These are phyloP conservation scores for Pterocles gutturalis DNA, from an alignment of 2,113 vertebrate genomes.

Conservation along the genomic window DNA sequence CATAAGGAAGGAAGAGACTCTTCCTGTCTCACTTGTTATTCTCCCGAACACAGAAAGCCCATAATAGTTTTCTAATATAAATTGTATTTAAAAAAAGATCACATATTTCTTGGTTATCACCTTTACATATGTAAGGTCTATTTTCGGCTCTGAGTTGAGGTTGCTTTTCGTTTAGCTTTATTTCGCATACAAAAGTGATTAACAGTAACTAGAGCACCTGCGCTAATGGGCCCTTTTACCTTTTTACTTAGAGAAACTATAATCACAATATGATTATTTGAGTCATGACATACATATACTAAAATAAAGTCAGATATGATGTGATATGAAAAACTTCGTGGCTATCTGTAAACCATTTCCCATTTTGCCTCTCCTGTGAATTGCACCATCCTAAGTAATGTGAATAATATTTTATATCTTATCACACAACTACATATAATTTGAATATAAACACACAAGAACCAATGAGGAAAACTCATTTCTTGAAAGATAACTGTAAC, in stretches of 20 bases:
- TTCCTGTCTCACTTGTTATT: background rate
- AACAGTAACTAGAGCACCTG: background rate
- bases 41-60: rapidly evolving
- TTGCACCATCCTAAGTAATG: background rate
- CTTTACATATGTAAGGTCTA: background rate
- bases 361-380: background rate
- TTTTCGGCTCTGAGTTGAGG: background rate
- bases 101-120: background rate
- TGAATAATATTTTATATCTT: background rate
- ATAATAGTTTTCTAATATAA: background rate
- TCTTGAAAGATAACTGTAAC: background rate
- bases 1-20: background rate
- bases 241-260: background rate
- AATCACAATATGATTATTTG: background rate
- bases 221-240: background rate
- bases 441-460: background rate
- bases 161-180: background rate
- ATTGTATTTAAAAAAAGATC: background rate
- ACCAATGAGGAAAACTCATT: background rate
- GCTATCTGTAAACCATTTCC: background rate
- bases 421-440: background rate
- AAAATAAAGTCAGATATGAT: background rate
- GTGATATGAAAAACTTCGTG: background rate
- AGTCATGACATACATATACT: background rate
- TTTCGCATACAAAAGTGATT: background rate